Percentiles rank a stretch among this genome's conserved stretches.
Conservation (phyloP, 2,113 vertebrate species). For the Theropithecus gelada region DNA sequence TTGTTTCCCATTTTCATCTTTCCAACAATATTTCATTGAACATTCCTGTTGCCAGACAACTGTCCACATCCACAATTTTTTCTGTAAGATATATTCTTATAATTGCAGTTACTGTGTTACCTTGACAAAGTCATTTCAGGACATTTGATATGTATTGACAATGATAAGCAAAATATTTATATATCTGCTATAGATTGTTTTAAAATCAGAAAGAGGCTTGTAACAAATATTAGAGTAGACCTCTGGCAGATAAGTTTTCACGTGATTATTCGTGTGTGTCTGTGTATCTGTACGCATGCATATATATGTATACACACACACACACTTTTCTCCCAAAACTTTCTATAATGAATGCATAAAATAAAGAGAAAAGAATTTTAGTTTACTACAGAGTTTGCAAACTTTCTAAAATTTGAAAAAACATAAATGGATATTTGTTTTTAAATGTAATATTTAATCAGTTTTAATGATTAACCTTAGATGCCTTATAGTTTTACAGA, state of each 20-base stretch:
- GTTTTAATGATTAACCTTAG: not conserved
- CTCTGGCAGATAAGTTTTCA: not conserved
- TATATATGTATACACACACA: too few species aligned
- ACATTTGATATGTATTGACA: not conserved
- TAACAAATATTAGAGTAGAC: not conserved
- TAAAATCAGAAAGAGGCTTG: not conserved
- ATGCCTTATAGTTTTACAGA: not conserved
- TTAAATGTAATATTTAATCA: not conserved
- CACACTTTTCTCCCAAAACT: not conserved
- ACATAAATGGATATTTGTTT: not conserved
- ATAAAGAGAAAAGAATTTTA: not conserved
- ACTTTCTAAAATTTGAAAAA: not conserved
- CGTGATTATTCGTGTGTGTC: not conserved
- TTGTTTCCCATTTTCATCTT: not conserved
- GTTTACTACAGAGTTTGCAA: not conserved
- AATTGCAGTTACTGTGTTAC: not conserved
- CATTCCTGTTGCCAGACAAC: not conserved
- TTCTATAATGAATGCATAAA: not conserved
- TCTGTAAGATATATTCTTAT: not conserved
- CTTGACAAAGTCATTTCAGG: not conserved
- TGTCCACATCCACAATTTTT: not conserved
- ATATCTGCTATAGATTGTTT: not conserved
- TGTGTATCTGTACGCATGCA: not conserved
- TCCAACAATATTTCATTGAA: not conserved
- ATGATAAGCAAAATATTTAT: not conserved